Conservation (phyloP, 2,888 invertebrate species). For the Ectemnius continuus region DNA sequence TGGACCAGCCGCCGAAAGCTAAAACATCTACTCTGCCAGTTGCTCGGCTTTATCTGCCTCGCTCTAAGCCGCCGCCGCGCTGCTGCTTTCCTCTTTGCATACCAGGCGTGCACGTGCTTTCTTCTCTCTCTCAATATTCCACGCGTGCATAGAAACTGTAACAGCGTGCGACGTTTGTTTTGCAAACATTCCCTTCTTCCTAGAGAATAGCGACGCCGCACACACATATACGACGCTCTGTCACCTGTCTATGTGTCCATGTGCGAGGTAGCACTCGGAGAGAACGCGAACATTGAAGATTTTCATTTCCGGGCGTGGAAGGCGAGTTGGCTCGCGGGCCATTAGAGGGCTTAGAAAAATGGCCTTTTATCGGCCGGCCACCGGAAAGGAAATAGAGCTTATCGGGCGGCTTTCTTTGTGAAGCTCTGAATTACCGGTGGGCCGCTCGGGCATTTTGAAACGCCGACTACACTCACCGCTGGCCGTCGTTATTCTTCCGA, state of each 20-base stretch:
- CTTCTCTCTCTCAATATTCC: no score
- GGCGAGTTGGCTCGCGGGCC: constrained; percentile 32
- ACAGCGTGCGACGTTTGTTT: neutral
- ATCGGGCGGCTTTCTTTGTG: constrained; percentile 30
- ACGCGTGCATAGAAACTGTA: neutral
- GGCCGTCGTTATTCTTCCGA: constrained; percentile 17
- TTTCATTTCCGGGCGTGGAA: constrained; percentile 43
- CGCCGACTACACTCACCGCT: neutral
- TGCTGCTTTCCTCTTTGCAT: constrained; percentile 29
- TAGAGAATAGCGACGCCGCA: neutral
- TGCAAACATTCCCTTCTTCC: neutral
- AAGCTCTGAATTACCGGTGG: constrained; percentile 15
- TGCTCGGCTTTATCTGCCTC: constrained; percentile 42
- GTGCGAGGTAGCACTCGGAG: constrained; percentile 21
- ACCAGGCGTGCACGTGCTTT: constrained; percentile 25
- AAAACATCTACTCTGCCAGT: constrained; percentile 48
- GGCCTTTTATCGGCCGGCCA: constrained; percentile 34
- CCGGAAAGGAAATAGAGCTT: constrained; percentile 40
- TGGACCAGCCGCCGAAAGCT: constrained; percentile 44
- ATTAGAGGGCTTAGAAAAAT: constrained; percentile 46
- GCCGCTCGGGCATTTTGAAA: constrained; percentile 3
- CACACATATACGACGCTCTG: neutral
- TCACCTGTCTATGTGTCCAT: constrained; percentile 10
- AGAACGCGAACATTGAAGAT: constrained; percentile 39
- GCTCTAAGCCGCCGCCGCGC: constrained; percentile 41